These are phyloP conservation scores for Emydoidea blandingii DNA, from an alignment of 2,797 vertebrate species.

Conservation along the genomic window DNA sequence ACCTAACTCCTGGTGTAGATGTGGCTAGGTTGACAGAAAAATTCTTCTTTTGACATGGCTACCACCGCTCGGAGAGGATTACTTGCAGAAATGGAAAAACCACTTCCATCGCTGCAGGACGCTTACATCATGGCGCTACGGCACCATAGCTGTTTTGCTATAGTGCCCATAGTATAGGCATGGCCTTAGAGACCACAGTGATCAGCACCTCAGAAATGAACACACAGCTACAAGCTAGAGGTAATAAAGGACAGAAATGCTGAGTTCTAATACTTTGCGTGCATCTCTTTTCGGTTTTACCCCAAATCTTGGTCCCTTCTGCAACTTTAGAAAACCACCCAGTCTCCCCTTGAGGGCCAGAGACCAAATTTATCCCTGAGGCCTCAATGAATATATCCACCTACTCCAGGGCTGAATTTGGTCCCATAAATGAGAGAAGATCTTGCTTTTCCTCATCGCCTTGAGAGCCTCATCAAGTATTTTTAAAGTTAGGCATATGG, in stretches of 20 bases:
- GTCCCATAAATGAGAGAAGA: not conserved
- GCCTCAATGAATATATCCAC: not conserved
- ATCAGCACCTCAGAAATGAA: not conserved
- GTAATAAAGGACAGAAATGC: not conserved
- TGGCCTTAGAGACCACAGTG: not conserved
- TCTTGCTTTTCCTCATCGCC: not conserved
- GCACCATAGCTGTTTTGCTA: too few species aligned
- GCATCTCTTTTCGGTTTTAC: not conserved
- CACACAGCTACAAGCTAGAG: not conserved
- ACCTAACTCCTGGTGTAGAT: too few species aligned
- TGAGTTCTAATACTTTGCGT: rapidly evolving
- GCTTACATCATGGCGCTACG: too few species aligned
- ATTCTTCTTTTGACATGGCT: too few species aligned
- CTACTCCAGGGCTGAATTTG: not conserved
- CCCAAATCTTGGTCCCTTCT: not conserved
- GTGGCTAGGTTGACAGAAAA: too few species aligned
- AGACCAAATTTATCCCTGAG: not conserved
- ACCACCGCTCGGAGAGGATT: too few species aligned
- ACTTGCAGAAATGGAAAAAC: too few species aligned
- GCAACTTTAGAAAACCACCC: too few species aligned
- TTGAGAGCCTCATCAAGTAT: not conserved
- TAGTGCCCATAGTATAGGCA: too few species aligned
- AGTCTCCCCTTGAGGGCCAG: not conserved
- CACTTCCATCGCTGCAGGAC: too few species aligned
- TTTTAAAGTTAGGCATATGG: not conserved